A percentile compares a stretch with the other conserved stretches of the same genome.
Conservation (phyloP, 2,797 vertebrate genomes). For the Platyrinchus mystaceus region DNA sequence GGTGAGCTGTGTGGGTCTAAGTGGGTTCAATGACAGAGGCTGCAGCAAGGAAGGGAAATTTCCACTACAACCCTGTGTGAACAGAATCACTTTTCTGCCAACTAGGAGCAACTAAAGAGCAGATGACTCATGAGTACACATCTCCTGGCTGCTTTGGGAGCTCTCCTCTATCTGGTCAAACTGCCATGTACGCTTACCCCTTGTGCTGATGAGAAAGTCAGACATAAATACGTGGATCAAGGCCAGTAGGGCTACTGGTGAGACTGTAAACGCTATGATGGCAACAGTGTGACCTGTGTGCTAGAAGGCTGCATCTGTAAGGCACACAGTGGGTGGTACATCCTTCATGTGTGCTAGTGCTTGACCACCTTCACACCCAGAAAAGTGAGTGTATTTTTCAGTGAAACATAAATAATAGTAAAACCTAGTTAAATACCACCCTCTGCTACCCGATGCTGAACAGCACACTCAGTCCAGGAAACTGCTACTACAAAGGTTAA, state of each 20-base stretch:
- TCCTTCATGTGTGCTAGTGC: background rate
- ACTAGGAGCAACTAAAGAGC: background rate
- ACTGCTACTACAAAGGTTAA: background rate
- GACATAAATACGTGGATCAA: background rate
- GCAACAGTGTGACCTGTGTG: background rate
- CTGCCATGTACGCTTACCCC: background rate
- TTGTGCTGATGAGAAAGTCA: slow-evolving; percentile 11
- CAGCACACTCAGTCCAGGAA: background rate
- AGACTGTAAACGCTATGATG: background rate
- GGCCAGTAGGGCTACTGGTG: background rate
- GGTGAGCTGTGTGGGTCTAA: background rate
- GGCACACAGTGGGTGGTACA: background rate
- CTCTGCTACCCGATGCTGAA: background rate
- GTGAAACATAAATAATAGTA: background rate
- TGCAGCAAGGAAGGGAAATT: background rate
- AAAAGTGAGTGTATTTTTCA: background rate
- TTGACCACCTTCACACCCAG: background rate
- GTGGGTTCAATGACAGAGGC: background rate
- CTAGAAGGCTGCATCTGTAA: background rate
- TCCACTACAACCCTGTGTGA: background rate
- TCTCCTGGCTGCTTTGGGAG: slow-evolving; percentile 1
- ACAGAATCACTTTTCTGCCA: background rate
- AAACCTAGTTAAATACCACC: background rate
- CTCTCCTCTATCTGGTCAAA: background rate
- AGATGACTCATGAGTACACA: slow-evolving; percentile 5